These are phyloP conservation scores for Heterotis niloticus DNA, from an alignment of 2,113 vertebrate genomes.

Conservation along the genomic window DNA sequence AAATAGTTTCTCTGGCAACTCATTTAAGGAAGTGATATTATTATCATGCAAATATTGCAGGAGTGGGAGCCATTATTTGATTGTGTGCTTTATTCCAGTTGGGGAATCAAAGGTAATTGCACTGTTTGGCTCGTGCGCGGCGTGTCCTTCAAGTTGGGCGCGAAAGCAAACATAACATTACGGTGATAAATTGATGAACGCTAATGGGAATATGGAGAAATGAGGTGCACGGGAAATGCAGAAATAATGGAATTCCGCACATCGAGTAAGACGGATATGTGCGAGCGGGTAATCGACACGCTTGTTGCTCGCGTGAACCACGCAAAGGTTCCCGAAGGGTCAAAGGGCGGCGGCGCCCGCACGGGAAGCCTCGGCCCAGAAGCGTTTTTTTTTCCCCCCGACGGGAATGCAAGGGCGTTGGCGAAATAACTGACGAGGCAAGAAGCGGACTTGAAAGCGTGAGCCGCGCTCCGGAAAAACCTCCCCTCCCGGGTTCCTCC, in stretches of 20 bases:
- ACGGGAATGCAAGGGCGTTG: too few species aligned
- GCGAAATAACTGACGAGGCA: too few species aligned
- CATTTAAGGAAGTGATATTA: constrained; percentile 56
- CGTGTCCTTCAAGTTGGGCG: constrained; percentile 27
- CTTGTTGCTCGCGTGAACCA: too few species aligned
- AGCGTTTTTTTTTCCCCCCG: too few species aligned
- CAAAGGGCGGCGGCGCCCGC: too few species aligned
- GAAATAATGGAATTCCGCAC: background rate
- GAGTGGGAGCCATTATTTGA: constrained; percentile 50
- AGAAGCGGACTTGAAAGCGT: too few species aligned
- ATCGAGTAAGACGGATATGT: background rate
- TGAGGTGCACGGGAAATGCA: background rate
- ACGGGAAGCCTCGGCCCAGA: too few species aligned
- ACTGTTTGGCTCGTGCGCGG: constrained; percentile 31
- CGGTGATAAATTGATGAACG: background rate
- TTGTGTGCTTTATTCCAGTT: constrained; percentile 49
- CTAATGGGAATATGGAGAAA: background rate
- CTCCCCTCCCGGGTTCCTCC: background rate
- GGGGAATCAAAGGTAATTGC: constrained; percentile 56
- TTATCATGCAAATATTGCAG: constrained; percentile 58
- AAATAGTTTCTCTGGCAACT: constrained; percentile 45
- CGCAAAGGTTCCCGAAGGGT: too few species aligned
- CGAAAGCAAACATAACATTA: constrained; percentile 1
- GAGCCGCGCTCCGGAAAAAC: too few species aligned
- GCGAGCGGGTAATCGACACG: background rate